phyloP scores from a whole-genome alignment of 2,113 vertebrate genomes.

The Ammospiza nelsoni region DNA sequence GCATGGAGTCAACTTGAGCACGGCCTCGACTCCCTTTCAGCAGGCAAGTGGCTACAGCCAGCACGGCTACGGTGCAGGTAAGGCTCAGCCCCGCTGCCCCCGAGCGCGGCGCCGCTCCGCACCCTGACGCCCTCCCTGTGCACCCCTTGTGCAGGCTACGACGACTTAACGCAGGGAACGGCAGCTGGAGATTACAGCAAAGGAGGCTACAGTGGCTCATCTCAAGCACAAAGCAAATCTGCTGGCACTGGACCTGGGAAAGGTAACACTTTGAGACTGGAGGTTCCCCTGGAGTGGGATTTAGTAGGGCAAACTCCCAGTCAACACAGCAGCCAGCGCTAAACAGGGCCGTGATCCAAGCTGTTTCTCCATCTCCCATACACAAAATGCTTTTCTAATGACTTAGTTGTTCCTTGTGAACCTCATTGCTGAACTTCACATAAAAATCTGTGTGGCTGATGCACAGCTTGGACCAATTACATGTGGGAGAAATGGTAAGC shows the following conservation, averaged over 20 bases:
- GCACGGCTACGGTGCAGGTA: constrained; percentile 88
- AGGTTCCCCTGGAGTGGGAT: not conserved
- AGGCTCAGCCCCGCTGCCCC: rapidly evolving
- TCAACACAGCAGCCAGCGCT: not conserved
- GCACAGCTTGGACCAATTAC: not conserved
- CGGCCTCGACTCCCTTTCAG: constrained; percentile 86
- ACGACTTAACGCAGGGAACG: constrained; percentile 92
- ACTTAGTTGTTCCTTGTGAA: not conserved
- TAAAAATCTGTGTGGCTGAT: not conserved
- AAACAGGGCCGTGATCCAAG: not conserved
- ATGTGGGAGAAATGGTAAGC: not conserved
- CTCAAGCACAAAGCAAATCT: constrained; percentile 92
- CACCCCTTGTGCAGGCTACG: constrained; percentile 82
- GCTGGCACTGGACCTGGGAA: constrained; percentile 90
- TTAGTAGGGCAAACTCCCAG: not conserved
- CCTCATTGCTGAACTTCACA: not conserved
- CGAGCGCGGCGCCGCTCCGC: rapidly evolving
- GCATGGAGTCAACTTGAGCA: constrained; percentile 84
- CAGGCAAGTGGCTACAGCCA: constrained; percentile 90
- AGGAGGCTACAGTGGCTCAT: constrained; percentile 90
- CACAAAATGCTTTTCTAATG: not conserved
- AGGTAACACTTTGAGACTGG: constrained; percentile 79
- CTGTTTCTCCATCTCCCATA: constrained; percentile 13
- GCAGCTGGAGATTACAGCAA: constrained; percentile 92
- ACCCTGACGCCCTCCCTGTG: not conserved